phyloP scores from a whole-genome alignment of 2,888 invertebrate genomes.

The Augochlorella aurata region DNA sequence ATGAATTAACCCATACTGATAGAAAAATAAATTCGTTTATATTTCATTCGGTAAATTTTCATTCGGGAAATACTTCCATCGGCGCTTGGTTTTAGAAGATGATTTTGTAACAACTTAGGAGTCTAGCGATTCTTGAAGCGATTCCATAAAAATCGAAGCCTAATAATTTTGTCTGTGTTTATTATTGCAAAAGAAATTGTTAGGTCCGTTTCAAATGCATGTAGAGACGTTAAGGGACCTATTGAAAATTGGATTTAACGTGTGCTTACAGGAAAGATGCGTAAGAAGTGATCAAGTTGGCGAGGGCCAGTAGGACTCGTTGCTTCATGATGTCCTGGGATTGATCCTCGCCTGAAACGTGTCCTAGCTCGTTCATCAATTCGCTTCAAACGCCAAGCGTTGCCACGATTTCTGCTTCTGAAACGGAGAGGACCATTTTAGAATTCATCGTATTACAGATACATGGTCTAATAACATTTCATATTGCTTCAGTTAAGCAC shows the following conservation, averaged over 20 bases:
- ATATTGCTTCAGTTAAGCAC: neutral
- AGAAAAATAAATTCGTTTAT: neutral
- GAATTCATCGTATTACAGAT: neutral
- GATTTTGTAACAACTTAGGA: neutral
- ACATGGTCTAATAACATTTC: neutral
- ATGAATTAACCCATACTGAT: neutral
- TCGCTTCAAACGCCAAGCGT: conserved; percentile 56
- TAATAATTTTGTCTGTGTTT: neutral
- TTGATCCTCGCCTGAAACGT: conserved; percentile 59
- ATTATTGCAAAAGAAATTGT: too few species aligned
- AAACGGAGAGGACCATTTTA: conserved; percentile 4
- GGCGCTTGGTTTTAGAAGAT: neutral
- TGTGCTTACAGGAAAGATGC: conserved; percentile 73
- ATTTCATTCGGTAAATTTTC: neutral
- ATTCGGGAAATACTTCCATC: neutral
- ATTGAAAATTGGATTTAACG: neutral
- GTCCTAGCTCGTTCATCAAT: conserved; percentile 69
- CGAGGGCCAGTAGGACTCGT: conserved; percentile 72
- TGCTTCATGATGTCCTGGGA: conserved; percentile 74
- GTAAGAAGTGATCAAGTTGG: conserved; percentile 74
- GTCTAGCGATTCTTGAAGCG: neutral
- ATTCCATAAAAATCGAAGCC: neutral
- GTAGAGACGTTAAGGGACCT: too few species aligned
- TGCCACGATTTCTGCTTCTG: conserved; percentile 48
- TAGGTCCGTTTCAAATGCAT: too few species aligned